Evolutionary conservation across 2,888 invertebrate genomes (phyloP).

Genomic region (Nezara viridula): DNA sequence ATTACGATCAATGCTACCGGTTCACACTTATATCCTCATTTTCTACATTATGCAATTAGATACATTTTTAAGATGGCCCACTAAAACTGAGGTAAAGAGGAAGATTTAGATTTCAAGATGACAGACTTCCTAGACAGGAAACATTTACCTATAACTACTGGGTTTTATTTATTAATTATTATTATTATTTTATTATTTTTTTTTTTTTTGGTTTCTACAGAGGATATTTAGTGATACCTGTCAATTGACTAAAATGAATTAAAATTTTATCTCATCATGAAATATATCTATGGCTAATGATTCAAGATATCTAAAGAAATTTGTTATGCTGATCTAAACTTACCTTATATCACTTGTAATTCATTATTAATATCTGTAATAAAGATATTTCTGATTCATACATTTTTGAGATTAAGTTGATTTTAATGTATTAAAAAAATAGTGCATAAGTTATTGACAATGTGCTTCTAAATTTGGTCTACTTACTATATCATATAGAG

Average conservation of each 20-base stretch:
- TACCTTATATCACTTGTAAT: constrained; percentile 55
- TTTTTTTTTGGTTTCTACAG: constrained; percentile 43
- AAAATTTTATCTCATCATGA: constrained; percentile 12
- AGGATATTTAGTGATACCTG: constrained; percentile 53
- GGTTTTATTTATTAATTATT: not conserved
- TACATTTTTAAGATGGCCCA: constrained; percentile 39
- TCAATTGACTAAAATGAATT: constrained; percentile 49
- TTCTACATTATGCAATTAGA: constrained; percentile 15
- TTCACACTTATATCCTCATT: constrained; percentile 43
- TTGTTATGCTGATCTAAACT: constrained; percentile 50
- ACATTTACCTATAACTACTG: constrained; percentile 55
- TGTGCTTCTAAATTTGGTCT: constrained; percentile 53
- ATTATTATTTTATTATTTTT: not conserved
- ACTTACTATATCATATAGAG: constrained; percentile 12
- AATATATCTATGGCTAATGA: constrained; percentile 54
- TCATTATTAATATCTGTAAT: constrained; percentile 48
- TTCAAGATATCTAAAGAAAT: constrained; percentile 36
- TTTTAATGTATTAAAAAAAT: constrained; percentile 48
- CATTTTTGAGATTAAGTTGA: not conserved
- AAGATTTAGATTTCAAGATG: constrained; percentile 52
- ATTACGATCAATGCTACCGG: constrained; percentile 20
- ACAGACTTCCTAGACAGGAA: constrained; percentile 40
- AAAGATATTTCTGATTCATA: constrained; percentile 39
- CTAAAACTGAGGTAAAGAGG: constrained; percentile 50
- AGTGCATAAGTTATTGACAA: constrained; percentile 54